Conservation (phyloP, 2,113 vertebrate species). For the Ceyx melanurus region DNA sequence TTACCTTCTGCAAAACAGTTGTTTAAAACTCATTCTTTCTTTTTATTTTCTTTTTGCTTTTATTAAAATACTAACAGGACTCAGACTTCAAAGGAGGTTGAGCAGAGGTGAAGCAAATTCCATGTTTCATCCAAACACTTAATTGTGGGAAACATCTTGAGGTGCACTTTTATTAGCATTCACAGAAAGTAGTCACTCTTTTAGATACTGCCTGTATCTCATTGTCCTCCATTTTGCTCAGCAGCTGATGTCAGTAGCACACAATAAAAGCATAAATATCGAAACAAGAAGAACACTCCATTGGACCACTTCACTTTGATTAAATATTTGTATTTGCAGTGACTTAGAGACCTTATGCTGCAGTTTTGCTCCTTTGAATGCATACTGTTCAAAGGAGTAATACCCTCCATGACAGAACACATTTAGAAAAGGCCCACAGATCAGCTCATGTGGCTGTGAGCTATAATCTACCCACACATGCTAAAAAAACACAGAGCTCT, state of each 20-base stretch:
- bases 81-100: neutral
- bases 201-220: neutral
- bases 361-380: neutral
- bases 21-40: neutral
- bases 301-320: neutral
- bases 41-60: neutral
- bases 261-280: neutral
- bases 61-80: neutral
- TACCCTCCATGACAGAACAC: neutral
- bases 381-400: neutral
- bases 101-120: neutral
- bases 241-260: neutral
- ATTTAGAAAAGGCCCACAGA: constrained; percentile 32
- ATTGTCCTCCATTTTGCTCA: neutral
- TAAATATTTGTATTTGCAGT: neutral
- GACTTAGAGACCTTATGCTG: neutral
- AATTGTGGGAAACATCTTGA: neutral
- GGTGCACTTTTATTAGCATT: neutral
- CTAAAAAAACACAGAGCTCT: neutral
- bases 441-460: constrained; percentile 11
- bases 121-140: neutral
- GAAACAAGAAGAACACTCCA: neutral
- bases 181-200: neutral
- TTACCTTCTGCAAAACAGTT: neutral
- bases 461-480: neutral